Conservation (phyloP, 2,888 invertebrate species). For the Pristionchus exspectatus region DNA sequence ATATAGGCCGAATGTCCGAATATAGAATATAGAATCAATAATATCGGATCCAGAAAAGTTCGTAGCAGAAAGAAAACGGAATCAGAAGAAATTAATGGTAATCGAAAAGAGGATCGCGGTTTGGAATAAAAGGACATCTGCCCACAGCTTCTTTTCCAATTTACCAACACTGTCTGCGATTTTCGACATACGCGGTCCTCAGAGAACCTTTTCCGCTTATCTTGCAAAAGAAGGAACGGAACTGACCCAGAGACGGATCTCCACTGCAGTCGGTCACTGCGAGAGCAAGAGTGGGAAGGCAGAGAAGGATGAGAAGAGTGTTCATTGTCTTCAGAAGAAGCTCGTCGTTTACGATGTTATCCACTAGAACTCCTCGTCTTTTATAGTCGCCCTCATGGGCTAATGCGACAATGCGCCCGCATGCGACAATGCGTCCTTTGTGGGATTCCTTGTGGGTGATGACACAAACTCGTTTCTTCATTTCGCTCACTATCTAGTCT, state of each 20-base stretch:
- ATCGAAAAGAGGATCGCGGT: no score
- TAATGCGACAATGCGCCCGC: not conserved
- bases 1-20: no score
- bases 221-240: not conserved
- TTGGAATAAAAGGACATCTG: no score
- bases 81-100: no score
- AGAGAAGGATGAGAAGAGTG: not conserved
- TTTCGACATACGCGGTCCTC: no score
- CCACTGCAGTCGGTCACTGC: not conserved
- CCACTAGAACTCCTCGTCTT: not conserved
- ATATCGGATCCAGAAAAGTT: no score
- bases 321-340: conserved; percentile 1
- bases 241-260: not conserved
- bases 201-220: no score
- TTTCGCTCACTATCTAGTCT: not conserved
- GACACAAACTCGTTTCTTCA: not conserved
- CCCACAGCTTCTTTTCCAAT: no score
- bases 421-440: not conserved
- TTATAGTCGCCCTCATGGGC: conserved; percentile 1
- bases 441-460: not conserved
- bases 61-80: no score
- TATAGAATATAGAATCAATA: no score
- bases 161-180: no score
- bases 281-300: not conserved
- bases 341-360: not conserved